Evolutionary conservation across 2,797 vertebrate genomes (phyloP), one percentile per base, ranked within the genome.

Genomic region (Siniperca scherzeri): DNA sequence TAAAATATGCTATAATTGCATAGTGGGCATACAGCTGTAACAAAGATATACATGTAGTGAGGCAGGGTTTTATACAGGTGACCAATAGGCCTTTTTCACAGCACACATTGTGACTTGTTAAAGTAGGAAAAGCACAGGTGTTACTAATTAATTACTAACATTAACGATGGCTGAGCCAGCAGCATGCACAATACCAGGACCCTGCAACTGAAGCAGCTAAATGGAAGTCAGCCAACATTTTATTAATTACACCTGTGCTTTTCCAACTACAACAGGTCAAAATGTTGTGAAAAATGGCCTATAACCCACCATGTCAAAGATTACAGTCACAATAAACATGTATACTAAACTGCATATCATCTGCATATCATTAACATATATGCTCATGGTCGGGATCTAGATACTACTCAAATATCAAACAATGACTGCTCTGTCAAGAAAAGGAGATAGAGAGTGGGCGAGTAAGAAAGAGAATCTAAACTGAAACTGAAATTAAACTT

Each of bases 401-500:
- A 52, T 52, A 52, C 50, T 52, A 52, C 50, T 52, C 19, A 52
- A 52, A 52, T 52, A 52, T 78, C 55, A 83, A 69, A 82, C 38
- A 75, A 73, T 36, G 70, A 33, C 59, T 62, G 44, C 44, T 86
- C 65, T 57, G 68, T 70, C 44, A 16, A 14, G 67, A 53, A 65
- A 74, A 55, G 27, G 10, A 77, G 64, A 80, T n/a, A 27, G 44
- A 46, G 53, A 36, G 46, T 53, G 52, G 66, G 74, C 3, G n/a
- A 67, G 48, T 40, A 44, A 72, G 57, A 80, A 44, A 61, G 38
- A 67, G 46, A 77, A 64, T 48, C 55, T n/a, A 33, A 56, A 70
- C 50, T 40, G 50, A 68, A 78, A 75, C 56, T 10, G 48, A 70
- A 80, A 74, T 61, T 14, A 65, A 64, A 77, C 70, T 71, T 73